Base-by-base conservation (phyloP, 2,888 invertebrate species). In the Leptinotarsa tumamoca region DNA sequence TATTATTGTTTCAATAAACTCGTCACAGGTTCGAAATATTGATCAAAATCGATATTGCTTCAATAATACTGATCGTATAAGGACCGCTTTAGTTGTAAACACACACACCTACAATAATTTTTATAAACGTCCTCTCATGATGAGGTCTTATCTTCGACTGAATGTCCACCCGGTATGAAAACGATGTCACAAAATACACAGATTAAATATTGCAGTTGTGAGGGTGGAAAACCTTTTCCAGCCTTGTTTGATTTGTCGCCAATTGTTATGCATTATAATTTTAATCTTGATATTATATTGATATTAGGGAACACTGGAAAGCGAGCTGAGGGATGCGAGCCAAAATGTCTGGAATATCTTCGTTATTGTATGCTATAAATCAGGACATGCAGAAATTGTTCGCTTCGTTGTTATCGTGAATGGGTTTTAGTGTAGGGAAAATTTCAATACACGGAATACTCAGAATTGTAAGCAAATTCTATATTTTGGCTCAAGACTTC, bases 281-380 rank as follows among this genome's bases (percentile, higher is more conserved):
- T 27, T 23, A 21, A 27, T 61, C 61, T 61, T 61, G 27, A 61
- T 61, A 61, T 61, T 61, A 27, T 17, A 61, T 17, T 14, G 61
- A 27, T 61, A 61, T 61, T 4, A 61, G 61, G 27, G 61, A 61
- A 61, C 27, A 23, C 3, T 23, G 61, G 23, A 27, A 5, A 14
- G 21, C 13, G 14, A 58, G 23, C 18, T 13, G 58, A 61, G 58
- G 58, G 58, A 61, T 23, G 58, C 58, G 21, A 61, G 61, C 61
- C 61, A 27, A 14, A 61, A 61, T 61, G 61, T 61, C 21, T 27
- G 61, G 61, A 61, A 61, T 61, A 61, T 61, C 61, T 61, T 17
- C 17, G 15, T 21, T 61, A 61, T 27, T 61, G 14, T 61, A 23
- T 15, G 13, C 14, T 0, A 61, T 61, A 61, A 61, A 61, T 61